Evolutionary conservation across 2,113 vertebrate species (phyloP).

Genomic region (Symphodus melops): DNA sequence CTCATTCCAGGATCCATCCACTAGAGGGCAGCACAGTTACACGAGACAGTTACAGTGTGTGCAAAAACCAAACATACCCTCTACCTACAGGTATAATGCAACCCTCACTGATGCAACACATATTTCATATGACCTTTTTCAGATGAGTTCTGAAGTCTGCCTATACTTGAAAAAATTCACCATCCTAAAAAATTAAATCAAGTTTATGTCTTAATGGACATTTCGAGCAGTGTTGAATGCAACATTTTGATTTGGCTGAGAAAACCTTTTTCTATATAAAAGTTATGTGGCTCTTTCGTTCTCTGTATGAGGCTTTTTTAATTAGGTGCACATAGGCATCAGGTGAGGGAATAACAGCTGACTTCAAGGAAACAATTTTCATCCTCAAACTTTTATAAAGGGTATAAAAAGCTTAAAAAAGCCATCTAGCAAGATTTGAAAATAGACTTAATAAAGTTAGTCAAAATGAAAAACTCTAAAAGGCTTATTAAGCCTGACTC

Average conservation of each 20-base stretch:
- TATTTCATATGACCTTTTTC: constrained; percentile 27
- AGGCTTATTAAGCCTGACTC: constrained; percentile 10
- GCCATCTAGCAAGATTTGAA: neutral
- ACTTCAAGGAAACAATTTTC: neutral
- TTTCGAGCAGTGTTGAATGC: neutral
- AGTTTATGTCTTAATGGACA: neutral
- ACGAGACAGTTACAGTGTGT: neutral
- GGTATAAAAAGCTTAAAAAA: neutral
- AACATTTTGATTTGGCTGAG: too few relatives aligned
- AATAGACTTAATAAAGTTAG: neutral
- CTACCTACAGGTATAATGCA: constrained; percentile 13
- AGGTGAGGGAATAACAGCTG: neutral
- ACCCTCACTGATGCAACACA: constrained; percentile 9
- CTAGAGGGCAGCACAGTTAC: constrained; percentile 83
- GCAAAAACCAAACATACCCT: constrained; percentile 7
- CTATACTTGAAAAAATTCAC: neutral
- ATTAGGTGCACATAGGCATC: neutral
- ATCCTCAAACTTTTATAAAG: neutral
- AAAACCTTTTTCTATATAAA: too few relatives aligned
- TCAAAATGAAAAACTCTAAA: constrained; percentile 24
- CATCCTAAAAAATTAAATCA: neutral
- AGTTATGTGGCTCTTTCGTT: neutral
- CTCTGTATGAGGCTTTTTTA: too few relatives aligned
- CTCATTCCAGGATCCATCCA: constrained; percentile 97
- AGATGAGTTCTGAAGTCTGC: constrained; percentile 32